phyloP scores from a whole-genome alignment of 2,888 invertebrate species.

The Gandaritis pyraliata region DNA sequence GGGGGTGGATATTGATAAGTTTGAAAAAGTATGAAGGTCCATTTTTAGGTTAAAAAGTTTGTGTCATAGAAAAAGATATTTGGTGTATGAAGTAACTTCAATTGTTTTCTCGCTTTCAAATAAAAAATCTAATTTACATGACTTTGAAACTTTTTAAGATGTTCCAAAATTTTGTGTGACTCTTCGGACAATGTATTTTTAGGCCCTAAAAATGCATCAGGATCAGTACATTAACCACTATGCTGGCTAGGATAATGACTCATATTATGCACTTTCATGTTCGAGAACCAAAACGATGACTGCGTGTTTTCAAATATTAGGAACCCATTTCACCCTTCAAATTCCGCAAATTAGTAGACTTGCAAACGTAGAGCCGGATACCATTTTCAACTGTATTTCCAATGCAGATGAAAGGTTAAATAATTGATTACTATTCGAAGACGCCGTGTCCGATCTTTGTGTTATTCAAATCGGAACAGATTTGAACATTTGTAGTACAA shows the following conservation, averaged over 20 bases:
- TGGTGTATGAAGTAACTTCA: too few relatives aligned
- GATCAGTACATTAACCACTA: too few relatives aligned
- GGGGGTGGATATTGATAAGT: too few relatives aligned
- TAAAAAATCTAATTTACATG: too few relatives aligned
- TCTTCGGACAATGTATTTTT: too few relatives aligned
- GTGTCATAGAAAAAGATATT: too few relatives aligned
- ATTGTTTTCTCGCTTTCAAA: too few relatives aligned
- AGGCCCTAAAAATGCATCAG: too few relatives aligned
- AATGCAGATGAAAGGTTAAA: constrained; percentile 65
- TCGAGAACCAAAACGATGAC: constrained; percentile 3
- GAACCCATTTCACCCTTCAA: constrained; percentile 7
- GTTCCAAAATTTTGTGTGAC: too few relatives aligned
- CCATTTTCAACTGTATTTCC: constrained; percentile 42
- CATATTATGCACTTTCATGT: constrained; percentile 28
- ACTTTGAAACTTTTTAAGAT: too few relatives aligned
- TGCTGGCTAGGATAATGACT: background rate
- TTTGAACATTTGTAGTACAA: constrained; percentile 58
- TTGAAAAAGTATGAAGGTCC: too few relatives aligned
- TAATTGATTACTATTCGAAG: constrained; percentile 70
- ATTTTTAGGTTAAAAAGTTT: too few relatives aligned
- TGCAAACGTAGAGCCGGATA: constrained; percentile 46
- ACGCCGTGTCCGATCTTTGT: constrained; percentile 56
- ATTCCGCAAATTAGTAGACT: constrained; percentile 27
- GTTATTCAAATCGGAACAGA: constrained; percentile 66
- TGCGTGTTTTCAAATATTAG: constrained; percentile 3